A percentile compares a stretch with the other conserved stretches of the same genome.
Evolutionary conservation across 2,797 vertebrate genomes (phyloP).

Genomic region (Sebastiscus albofasciatus): DNA sequence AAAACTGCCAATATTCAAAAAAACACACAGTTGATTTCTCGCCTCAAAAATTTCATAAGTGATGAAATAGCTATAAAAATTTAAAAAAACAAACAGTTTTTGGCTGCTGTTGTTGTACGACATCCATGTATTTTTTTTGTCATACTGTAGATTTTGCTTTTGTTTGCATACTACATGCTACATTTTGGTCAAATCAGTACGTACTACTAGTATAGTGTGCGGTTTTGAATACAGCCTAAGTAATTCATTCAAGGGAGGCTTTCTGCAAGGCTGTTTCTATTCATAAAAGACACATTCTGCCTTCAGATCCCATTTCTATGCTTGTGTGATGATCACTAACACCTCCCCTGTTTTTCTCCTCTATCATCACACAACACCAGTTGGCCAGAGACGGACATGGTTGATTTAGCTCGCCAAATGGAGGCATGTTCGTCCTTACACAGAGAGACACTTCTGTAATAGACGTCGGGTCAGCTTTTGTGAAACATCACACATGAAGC

Average conservation of each 20-base stretch:
- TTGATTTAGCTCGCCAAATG: constrained; percentile 71
- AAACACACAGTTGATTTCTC: too few species aligned
- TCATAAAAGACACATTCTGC: constrained; percentile 30
- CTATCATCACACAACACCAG: constrained; percentile 67
- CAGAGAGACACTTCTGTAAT: constrained; percentile 56
- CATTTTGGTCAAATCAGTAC: too few species aligned
- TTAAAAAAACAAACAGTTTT: too few species aligned
- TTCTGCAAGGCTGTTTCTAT: constrained; percentile 10
- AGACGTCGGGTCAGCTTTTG: constrained; percentile 59
- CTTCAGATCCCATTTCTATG: constrained; percentile 37
- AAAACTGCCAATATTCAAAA: too few species aligned
- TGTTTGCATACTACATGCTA: too few species aligned
- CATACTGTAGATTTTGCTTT: too few species aligned
- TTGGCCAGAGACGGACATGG: constrained; percentile 69
- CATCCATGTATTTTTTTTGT: too few species aligned
- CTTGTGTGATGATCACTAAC: constrained; percentile 52
- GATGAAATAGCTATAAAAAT: too few species aligned
- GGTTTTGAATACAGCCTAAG: neutral
- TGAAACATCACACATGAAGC: constrained; percentile 62
- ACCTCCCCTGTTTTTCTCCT: constrained; percentile 56
- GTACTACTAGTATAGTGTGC: too few species aligned
- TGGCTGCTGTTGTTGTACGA: too few species aligned
- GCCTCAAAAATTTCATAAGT: too few species aligned
- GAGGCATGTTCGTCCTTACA: constrained; percentile 60
- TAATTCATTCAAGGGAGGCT: constrained; percentile 32